Percentiles rank a stretch among this genome's conserved stretches.
These are phyloP conservation scores for Chelonia mydas DNA, from an alignment of 2,797 vertebrate genomes.

Conservation along the genomic window DNA sequence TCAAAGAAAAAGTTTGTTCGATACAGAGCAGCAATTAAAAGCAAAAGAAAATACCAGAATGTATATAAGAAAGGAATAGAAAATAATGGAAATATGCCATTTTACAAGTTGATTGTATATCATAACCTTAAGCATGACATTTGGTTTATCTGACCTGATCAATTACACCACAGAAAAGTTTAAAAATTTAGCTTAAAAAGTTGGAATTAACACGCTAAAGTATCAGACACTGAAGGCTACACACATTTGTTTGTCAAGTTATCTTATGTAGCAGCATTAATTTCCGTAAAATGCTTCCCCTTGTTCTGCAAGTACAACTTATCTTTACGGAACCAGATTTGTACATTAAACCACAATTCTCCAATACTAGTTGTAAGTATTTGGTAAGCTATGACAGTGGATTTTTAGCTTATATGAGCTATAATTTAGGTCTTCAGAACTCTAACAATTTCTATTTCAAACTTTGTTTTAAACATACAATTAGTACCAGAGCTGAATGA, in stretches of 20 bases:
- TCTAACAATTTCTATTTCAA: neutral
- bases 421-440: neutral
- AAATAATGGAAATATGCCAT: neutral
- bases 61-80: neutral
- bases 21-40: fast-evolving
- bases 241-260: neutral
- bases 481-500: neutral
- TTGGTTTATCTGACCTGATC: neutral
- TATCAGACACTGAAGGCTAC: neutral
- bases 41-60: fast-evolving
- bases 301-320: neutral
- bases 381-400: neutral
- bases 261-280: neutral
- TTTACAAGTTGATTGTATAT: neutral
- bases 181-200: neutral
- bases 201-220: neutral
- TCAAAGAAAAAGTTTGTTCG: fast-evolving
- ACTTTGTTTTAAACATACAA: neutral
- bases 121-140: neutral
- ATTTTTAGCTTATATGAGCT: neutral
- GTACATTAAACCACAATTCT: neutral
- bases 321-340: neutral
- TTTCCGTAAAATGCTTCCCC: neutral
- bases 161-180: neutral
- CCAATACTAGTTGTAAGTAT: neutral